These are phyloP conservation scores for Drosophila yooni DNA, from an alignment of 2,888 invertebrate genomes.

Conservation along the genomic window DNA sequence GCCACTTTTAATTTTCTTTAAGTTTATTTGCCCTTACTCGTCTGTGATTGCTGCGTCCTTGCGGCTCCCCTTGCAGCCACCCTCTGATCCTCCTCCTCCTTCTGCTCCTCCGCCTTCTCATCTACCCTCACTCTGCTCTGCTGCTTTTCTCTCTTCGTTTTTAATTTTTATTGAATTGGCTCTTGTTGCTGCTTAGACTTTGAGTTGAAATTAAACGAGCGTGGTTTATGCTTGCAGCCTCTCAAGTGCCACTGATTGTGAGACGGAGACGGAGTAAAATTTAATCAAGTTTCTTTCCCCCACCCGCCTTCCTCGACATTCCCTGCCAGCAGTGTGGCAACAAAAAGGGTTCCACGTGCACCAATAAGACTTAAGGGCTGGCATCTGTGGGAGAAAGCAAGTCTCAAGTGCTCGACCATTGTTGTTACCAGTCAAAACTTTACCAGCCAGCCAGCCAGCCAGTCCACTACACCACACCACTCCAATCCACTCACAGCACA, in stretches of 20 bases:
- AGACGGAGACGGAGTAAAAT: slow-evolving; percentile 65
- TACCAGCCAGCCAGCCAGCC: slow-evolving; percentile 10
- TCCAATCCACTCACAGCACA: not conserved
- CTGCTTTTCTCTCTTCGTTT: slow-evolving; percentile 49
- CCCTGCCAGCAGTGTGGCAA: slow-evolving; percentile 1
- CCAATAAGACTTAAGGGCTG: slow-evolving; percentile 5
- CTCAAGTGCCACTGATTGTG: slow-evolving; percentile 62
- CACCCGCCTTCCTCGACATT: not conserved
- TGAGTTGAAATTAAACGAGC: slow-evolving; percentile 81
- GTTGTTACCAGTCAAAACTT: slow-evolving; percentile 68
- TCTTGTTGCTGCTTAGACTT: slow-evolving; percentile 78
- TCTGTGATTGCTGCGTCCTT: slow-evolving; percentile 70
- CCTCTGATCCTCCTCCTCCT: not conserved
- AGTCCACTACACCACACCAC: not conserved
- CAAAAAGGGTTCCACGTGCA: slow-evolving; percentile 53
- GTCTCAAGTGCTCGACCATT: slow-evolving; percentile 73
- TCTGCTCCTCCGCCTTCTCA: not conserved
- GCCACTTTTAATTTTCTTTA: slow-evolving; percentile 80
- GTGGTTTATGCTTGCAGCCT: slow-evolving; percentile 73
- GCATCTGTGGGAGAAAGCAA: slow-evolving; percentile 61
- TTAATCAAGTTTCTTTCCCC: slow-evolving; percentile 67
- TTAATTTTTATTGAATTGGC: slow-evolving; percentile 79
- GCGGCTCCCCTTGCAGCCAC: slow-evolving; percentile 8
- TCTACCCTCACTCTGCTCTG: slow-evolving; percentile 1
- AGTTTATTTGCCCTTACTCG: slow-evolving; percentile 75